Percentiles rank a stretch among this genome's conserved stretches.
Conservation (phyloP, 2,113 vertebrate genomes). For the Apodemus sylvaticus region DNA sequence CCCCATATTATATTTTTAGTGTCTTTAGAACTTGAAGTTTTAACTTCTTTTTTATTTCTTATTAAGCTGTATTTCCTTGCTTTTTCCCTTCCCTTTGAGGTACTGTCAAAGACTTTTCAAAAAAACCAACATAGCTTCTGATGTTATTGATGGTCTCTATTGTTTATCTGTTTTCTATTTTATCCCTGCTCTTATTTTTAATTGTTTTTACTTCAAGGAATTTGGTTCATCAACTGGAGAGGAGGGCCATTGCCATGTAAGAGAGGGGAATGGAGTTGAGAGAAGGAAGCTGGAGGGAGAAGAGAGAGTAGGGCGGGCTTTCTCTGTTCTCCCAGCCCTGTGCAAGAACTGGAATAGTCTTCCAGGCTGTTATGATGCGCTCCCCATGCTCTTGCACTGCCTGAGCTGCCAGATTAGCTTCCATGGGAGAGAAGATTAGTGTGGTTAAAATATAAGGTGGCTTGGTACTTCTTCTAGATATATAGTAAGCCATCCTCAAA, state of each 20-base stretch:
- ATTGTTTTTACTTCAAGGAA: background rate
- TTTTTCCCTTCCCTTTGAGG: background rate
- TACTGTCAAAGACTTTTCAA: background rate
- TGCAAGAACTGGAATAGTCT: background rate
- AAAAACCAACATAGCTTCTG: background rate
- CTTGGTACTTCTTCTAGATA: background rate
- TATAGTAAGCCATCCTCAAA: background rate
- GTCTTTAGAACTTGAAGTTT: background rate
- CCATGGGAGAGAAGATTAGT: background rate
- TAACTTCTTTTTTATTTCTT: background rate
- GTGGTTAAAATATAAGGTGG: background rate
- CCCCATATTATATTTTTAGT: background rate
- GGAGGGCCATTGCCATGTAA: background rate
- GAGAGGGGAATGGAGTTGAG: background rate
- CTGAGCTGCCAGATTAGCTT: constrained; percentile 1
- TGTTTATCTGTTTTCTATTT: constrained; percentile 6
- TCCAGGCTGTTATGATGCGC: background rate
- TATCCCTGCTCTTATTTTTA: background rate
- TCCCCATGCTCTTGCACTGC: background rate
- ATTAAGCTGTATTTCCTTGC: background rate
- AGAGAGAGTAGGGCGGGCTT: rapidly evolving
- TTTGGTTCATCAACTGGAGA: background rate
- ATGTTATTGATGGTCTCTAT: background rate
- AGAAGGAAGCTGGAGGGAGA: background rate
- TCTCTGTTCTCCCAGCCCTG: background rate